These are phyloP conservation scores for Trichacis sp. DNA, from an alignment of 2,888 invertebrate species.

Conservation along the genomic window DNA sequence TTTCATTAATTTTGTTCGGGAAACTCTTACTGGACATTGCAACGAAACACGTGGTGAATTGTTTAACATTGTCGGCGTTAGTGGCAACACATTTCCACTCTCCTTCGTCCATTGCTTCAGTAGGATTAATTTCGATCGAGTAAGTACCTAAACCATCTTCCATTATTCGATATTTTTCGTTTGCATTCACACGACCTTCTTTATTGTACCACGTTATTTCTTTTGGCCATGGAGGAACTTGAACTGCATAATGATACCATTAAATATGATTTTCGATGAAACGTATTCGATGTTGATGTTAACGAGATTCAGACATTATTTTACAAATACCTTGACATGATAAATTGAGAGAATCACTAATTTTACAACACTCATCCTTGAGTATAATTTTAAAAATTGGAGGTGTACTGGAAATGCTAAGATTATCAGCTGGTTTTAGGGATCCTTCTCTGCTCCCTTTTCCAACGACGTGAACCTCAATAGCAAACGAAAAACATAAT, in stretches of 20 bases:
- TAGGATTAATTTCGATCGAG: slow-evolving; percentile 79
- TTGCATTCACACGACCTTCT: slow-evolving; percentile 80
- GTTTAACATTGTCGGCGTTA: slow-evolving; percentile 80
- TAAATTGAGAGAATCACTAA: slow-evolving; percentile 81
- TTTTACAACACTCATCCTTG: slow-evolving; percentile 80
- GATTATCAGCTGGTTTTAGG: slow-evolving; percentile 76
- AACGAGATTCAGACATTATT: too few relatives aligned
- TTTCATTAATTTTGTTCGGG: too few relatives aligned
- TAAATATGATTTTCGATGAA: background rate
- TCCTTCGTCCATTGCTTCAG: slow-evolving; percentile 86
- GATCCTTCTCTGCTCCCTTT: slow-evolving; percentile 80
- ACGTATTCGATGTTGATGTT: background rate
- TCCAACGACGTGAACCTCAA: slow-evolving; percentile 80
- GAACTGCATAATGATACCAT: slow-evolving; percentile 74
- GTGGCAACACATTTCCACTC: slow-evolving; percentile 92
- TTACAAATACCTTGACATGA: slow-evolving; percentile 83
- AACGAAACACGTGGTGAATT: slow-evolving; percentile 81
- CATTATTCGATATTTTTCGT: slow-evolving; percentile 79
- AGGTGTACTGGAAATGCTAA: slow-evolving; percentile 77
- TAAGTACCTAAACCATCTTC: slow-evolving; percentile 89
- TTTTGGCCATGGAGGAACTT: slow-evolving; percentile 88
- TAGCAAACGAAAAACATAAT: background rate
- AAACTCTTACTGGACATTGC: slow-evolving; percentile 82
- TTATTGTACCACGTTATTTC: slow-evolving; percentile 89
- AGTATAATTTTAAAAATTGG: slow-evolving; percentile 84